Evolutionary conservation across 1,140 invertebrate species (phyloP), one percentile per base, ranked within the genome.

Genomic region (Monomorium pharaonis): DNA sequence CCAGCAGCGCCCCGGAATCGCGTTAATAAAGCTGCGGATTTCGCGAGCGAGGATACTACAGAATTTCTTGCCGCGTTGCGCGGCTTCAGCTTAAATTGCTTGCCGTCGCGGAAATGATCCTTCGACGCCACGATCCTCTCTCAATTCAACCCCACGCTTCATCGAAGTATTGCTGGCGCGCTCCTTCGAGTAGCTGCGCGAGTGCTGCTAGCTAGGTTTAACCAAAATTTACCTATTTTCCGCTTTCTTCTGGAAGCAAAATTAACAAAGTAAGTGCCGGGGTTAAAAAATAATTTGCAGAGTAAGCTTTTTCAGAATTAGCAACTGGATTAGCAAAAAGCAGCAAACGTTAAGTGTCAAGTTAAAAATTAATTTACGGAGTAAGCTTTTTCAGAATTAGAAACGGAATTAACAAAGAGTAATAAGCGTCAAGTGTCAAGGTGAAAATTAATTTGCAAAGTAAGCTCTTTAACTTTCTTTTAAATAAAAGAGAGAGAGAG

Each of bases 21-120:
- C 67, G 78, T 83, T n/a, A 74, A 83, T 74, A 72, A 83, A 83
- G 67, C 54, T 77, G 14, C 56, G 78, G 67, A 83, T 83, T 83
- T 74, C 42, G 67, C 21, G 65, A 37, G n/a, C n/a, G n/a, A n/a
- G n/a, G n/a, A 67, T 80, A 54, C 27, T n/a, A n/a, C 58, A 33
- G 33, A 70, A 81, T 58, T 70, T 72, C 78, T 80, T 70, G n/a
- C n/a, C n/a, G n/a, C n/a, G n/a, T n/a, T n/a, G n/a, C n/a, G 30
- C 24, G 16, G 10, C 60, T 56, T 24, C n/a, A 37, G 58, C 30
- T 58, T 72, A 44, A 72, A 83, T 16, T 27, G 18, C 24, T 58
- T 16, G 51, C 65, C 9, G 18, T 30, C 6, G 76, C 44, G 60
- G 3, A 51, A 78, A 27, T 4, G 30, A 49, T 47, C n/a, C 18